Base-by-base conservation (phyloP, 2,797 vertebrate genomes). In the Artibeus jamaicensis region DNA sequence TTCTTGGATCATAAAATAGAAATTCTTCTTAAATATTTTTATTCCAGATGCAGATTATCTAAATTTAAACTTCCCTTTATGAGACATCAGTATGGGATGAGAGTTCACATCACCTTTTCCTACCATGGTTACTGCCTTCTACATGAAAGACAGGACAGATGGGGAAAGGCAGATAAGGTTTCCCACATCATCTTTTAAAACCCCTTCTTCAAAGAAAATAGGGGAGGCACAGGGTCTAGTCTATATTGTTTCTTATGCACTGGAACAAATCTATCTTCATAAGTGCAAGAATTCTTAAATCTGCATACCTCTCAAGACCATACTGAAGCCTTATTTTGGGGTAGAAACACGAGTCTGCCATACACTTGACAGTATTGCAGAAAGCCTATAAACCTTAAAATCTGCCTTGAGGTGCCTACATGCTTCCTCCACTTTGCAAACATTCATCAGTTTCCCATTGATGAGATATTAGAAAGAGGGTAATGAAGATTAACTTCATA, bases 21-120 rank as follows among this genome's bases (percentile, higher is more conserved):
- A 34, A 86, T 92, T 74, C 83, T 7, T n/a, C 77, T 3, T 62
- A 96, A 94, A 55, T 21, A 82, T 87, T 93, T 91, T 85, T 50
- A 22, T 90, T 37, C 12, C 4, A 14, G 15, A 57, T n/a, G 1
- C 34, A 92, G 46, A 24, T 42, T 46, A 73, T 57, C 32, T 85
- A 55, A 82, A 78, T 71, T 87, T 92, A 88, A 95, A 73, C 10
- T 39, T 24, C 22, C 6, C 50, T n/a, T 93, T 37, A 71, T 18
- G 44, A 32, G 16, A 3, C 6, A 37, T 37, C 2, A 14, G 8
- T 12, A 16, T 11, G 78, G 82, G 46, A 86, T 59, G 18, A 81
- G 29, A 48, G 10, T 59, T 42, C 92, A 29, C 0, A 0, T 16
- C 0, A 50, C 14, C 9, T 71, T 74, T 81, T 87, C 9, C 32